phyloP scores from a whole-genome alignment of 2,797 vertebrate species.

The Glyptemys insculpta region DNA sequence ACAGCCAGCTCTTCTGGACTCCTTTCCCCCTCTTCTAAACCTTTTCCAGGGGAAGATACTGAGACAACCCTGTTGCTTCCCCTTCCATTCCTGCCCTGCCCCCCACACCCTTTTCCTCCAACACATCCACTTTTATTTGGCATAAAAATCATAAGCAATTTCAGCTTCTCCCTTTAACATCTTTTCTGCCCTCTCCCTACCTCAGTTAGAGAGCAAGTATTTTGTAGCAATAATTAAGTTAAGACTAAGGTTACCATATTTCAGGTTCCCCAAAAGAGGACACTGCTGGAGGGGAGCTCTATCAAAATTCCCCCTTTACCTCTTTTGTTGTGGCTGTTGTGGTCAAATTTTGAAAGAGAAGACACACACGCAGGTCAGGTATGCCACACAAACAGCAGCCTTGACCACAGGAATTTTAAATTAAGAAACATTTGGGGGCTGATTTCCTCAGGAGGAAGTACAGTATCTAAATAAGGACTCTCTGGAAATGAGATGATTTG shows the following conservation, averaged over 20 bases:
- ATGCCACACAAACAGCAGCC: neutral
- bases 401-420: neutral
- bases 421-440: neutral
- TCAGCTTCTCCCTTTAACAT: neutral
- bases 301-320: neutral
- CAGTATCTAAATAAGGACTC: neutral
- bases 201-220: neutral
- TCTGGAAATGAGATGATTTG: neutral
- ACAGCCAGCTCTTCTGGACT: too few relatives aligned
- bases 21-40: neutral
- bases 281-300: too few relatives aligned
- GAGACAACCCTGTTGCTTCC: too few relatives aligned
- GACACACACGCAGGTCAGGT: neutral
- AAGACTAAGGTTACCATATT: neutral
- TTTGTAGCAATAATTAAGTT: neutral
- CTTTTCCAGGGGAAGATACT: neutral
- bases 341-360: neutral
- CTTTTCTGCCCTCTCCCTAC: neutral
- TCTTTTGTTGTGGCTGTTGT: neutral
- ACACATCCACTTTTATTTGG: neutral
- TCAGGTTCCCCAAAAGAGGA: neutral
- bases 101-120: neutral
- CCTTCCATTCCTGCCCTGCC: neutral
- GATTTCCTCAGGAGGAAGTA: neutral
- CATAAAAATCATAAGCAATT: neutral